Conservation (phyloP, 2,888 invertebrate genomes). For the Rotaria sp. region DNA sequence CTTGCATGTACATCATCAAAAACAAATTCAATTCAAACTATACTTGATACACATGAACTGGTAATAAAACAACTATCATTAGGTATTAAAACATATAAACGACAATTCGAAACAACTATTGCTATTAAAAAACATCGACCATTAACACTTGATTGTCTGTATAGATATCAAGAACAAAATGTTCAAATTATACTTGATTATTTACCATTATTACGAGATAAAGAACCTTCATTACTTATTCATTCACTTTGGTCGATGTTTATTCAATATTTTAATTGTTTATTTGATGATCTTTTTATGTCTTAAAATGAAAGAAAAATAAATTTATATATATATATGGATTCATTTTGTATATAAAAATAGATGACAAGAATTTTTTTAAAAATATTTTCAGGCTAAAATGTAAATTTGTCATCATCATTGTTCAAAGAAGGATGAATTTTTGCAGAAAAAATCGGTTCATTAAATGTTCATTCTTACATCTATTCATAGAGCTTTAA, state of each 20-base stretch:
- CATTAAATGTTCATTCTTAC: no score
- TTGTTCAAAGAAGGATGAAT: no score
- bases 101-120: background rate
- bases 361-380: no score
- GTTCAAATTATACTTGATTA: background rate
- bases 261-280: conserved; percentile 20
- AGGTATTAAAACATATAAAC: conserved; percentile 11
- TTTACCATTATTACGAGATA: conserved; percentile 26
- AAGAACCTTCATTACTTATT: background rate
- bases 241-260: conserved; percentile 7
- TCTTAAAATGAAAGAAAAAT: background rate
- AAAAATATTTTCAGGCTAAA: no score
- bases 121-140: background rate
- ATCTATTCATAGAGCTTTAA: no score
- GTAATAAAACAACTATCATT: background rate
- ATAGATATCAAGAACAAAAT: conserved; percentile 15
- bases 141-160: background rate
- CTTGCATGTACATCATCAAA: background rate
- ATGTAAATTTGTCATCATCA: no score
- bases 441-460: no score
- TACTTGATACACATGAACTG: conserved; percentile 15
- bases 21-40: background rate
- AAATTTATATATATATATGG: background rate
- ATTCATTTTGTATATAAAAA: background rate
- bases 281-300: conserved; percentile 24